Base-by-base conservation (phyloP, 2,888 invertebrate genomes). In the Spatulosminthurus flaviceps region DNA sequence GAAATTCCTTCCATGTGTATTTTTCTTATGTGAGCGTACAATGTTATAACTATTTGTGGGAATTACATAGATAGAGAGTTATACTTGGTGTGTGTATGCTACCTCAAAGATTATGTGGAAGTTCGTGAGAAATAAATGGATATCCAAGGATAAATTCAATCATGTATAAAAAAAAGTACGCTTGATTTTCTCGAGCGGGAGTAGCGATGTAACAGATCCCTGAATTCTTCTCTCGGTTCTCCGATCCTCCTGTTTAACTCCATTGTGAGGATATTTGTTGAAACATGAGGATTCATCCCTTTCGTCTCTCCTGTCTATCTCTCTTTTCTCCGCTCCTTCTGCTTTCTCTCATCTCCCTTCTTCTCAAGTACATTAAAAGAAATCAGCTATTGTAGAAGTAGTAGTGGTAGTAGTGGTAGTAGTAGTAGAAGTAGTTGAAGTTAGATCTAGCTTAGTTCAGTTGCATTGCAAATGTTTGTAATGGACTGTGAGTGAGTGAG, bases 41-140 rank as follows among this genome's bases (percentile, higher is more conserved):
- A 67, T 21, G 24, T 51, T 51, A 19, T 19, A 51, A 19, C 51
- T 11, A n/a, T n/a, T n/a, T n/a, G n/a, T n/a, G n/a, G n/a, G n/a
- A n/a, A n/a, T n/a, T n/a, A n/a, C n/a, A n/a, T n/a, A n/a, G n/a
- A n/a, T n/a, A n/a, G n/a, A n/a, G n/a, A n/a, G n/a, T n/a, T n/a
- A n/a, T n/a, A n/a, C n/a, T n/a, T n/a, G n/a, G n/a, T n/a, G n/a
- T n/a, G n/a, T n/a, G n/a, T n/a, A n/a, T n/a, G 41, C 29, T 7
- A 29, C 41, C n/a, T 60, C 61, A 74, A 29, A 69, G 79, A 43
- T 69, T 43, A 70, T 75, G 66, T 66, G 51, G 66, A 73, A 69
- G 67, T 73, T 72, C 51, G 51, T 79, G 72, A n/a, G n/a, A 77
- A 72, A 77, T 73, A 77, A 79, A 72, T 77, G 79, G 77, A 77